Evolutionary conservation across 2,113 vertebrate species (phyloP).

Genomic region (Spermophilus dauricus): DNA sequence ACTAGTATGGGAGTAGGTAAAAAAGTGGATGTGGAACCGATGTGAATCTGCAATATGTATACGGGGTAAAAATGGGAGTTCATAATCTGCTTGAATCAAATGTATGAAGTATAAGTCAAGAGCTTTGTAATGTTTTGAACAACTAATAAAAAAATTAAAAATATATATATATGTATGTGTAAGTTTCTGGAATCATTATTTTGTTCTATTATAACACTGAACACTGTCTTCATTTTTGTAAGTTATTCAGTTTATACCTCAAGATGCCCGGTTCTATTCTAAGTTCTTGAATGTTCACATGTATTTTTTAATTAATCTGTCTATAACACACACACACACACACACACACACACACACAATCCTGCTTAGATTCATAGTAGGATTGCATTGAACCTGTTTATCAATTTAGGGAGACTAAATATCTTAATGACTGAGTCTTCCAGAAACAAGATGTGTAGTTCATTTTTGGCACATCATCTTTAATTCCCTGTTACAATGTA

Average conservation of each 20-base stretch:
- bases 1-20: no score
- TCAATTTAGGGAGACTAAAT: background rate
- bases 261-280: background rate
- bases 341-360: background rate
- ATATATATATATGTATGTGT: no score
- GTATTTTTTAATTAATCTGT: constrained; percentile 6
- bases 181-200: background rate
- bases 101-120: no score
- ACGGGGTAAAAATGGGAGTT: no score
- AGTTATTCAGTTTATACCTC: background rate
- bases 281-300: background rate
- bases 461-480: background rate
- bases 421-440: background rate
- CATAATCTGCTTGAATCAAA: no score
- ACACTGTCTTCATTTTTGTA: background rate
- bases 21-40: no score
- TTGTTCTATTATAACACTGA: background rate
- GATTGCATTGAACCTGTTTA: background rate
- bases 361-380: background rate
- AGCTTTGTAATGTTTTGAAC: no score
- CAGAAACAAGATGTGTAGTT: background rate
- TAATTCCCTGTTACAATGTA: background rate
- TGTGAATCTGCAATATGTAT: no score
- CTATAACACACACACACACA: background rate
- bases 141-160: no score